Evolutionary conservation across 2,113 vertebrate genomes (phyloP).

Genomic region (Rhynchopsitta pachyrhyncha): DNA sequence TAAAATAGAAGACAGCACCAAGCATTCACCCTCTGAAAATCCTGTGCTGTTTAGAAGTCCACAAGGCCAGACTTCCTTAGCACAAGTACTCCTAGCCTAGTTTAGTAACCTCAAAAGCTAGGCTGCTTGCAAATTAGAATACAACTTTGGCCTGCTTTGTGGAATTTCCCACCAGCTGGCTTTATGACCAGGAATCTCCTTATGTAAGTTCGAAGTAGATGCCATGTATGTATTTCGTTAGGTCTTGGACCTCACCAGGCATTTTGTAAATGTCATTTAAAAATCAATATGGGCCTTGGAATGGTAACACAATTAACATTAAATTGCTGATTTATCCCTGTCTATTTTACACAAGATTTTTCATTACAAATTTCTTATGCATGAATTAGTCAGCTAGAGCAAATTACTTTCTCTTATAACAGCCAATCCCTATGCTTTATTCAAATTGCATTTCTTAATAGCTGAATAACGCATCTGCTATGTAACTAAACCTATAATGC

Average conservation of each 20-base stretch:
- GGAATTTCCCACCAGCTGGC: neutral
- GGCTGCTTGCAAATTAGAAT: neutral
- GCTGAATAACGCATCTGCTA: neutral
- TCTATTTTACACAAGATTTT: slow-evolving; percentile 56
- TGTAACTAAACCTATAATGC: neutral
- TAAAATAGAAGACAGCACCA: neutral
- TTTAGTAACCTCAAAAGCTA: neutral
- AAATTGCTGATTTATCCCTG: neutral
- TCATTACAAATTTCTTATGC: slow-evolving; percentile 58
- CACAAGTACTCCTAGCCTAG: neutral
- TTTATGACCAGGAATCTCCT: neutral
- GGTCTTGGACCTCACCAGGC: neutral
- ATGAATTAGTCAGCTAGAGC: slow-evolving; percentile 48
- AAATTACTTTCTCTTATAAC: slow-evolving; percentile 40
- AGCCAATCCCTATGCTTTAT: neutral
- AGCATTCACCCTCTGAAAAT: neutral
- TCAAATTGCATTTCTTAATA: neutral
- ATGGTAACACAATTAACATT: slow-evolving; percentile 45
- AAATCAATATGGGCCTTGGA: slow-evolving; percentile 40
- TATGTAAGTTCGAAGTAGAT: neutral
- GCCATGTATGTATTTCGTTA: neutral
- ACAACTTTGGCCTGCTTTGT: neutral
- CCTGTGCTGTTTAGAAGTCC: neutral
- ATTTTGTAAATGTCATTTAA: slow-evolving; percentile 39
- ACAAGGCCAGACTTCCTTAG: neutral